Evolutionary conservation across 2,113 vertebrate species (phyloP).

Genomic region (Dendropsophus ebraccatus): DNA sequence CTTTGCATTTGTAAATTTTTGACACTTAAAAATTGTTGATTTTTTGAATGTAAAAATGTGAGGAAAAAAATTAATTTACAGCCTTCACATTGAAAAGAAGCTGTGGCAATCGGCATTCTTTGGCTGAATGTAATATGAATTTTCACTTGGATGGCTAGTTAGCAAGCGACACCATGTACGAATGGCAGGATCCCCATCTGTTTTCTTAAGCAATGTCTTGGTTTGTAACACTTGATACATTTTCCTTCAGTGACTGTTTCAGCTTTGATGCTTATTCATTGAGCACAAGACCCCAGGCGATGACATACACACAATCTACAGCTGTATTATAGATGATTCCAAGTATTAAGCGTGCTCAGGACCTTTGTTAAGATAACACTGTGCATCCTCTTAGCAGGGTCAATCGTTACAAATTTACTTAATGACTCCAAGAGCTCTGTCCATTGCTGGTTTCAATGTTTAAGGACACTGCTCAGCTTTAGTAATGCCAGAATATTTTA

Average conservation of each 20-base stretch:
- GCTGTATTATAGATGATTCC: slow-evolving; percentile 19
- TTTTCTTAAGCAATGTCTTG: slow-evolving; percentile 27
- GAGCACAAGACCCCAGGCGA: slow-evolving; percentile 24
- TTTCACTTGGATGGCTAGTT: background rate
- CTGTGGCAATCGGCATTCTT: background rate
- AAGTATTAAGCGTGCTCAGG: slow-evolving; percentile 7
- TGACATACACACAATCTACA: slow-evolving; percentile 18
- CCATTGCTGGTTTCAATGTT: slow-evolving; percentile 4
- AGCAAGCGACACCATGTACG: background rate
- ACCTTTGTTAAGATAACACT: slow-evolving; percentile 30
- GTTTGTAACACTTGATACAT: slow-evolving; percentile 46
- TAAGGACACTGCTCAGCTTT: background rate
- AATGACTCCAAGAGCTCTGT: background rate
- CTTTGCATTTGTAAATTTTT: background rate
- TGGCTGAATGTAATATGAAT: background rate
- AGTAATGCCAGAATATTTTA: background rate
- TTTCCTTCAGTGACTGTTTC: slow-evolving; percentile 36
- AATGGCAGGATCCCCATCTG: slow-evolving; percentile 25
- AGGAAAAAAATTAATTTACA: background rate
- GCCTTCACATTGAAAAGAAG: background rate
- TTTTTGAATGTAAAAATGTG: background rate
- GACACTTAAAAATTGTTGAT: background rate
- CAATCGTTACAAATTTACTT: slow-evolving; percentile 13
- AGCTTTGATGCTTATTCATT: slow-evolving; percentile 30
- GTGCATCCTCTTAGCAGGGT: slow-evolving; percentile 13